Base-by-base conservation (phyloP, 2,113 vertebrate genomes). In the Origma solitaria region DNA sequence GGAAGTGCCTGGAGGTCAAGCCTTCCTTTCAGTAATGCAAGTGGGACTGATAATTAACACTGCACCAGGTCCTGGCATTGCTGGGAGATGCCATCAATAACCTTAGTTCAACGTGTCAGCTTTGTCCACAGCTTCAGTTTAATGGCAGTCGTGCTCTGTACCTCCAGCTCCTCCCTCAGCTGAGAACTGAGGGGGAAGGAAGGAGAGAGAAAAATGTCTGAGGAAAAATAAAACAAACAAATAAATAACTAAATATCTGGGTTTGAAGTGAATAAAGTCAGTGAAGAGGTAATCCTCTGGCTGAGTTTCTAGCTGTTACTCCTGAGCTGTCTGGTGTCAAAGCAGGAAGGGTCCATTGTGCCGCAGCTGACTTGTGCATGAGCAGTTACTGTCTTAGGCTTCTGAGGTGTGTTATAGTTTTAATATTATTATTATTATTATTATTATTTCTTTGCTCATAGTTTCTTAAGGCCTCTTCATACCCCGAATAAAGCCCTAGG, bases 381-480 rank as follows among this genome's bases (percentile, higher is more conserved):
- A 94, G 76, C 77, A 88, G 82, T 96, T 92, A 86, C 49, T 94
- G 83, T 77, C 95, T 95, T 72, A 77, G 22, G n/a, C 51, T 68
- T 81, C 85, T 93, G 82, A 86, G 87, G 64, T 92, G 51, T 40
- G 86, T 90, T 88, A 82, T 40, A 53, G 80, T 77, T 94, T 96
- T 96, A 65, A 95, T 86, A 94, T 96, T 96, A 44, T 93, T 88
- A 86, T 94, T 86, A 94, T 96, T 96, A 44, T 93, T 88, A 86
- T 94, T 94, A 93, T 93, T 91, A 94, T 94, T 96, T 92, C 82
- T 92, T 95, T 80, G 7, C 73, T 94, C 31, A 11, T 91, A 68
- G 75, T 92, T 93, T 94, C 76, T 66, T 92, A 87, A 95, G 91
- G 71, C 69, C 75, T 92, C 61, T 82, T 84, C 83, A 56, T 92